These are phyloP conservation scores for Sesia bembeciformis DNA, from an alignment of 2,888 invertebrate genomes.

Conservation along the genomic window DNA sequence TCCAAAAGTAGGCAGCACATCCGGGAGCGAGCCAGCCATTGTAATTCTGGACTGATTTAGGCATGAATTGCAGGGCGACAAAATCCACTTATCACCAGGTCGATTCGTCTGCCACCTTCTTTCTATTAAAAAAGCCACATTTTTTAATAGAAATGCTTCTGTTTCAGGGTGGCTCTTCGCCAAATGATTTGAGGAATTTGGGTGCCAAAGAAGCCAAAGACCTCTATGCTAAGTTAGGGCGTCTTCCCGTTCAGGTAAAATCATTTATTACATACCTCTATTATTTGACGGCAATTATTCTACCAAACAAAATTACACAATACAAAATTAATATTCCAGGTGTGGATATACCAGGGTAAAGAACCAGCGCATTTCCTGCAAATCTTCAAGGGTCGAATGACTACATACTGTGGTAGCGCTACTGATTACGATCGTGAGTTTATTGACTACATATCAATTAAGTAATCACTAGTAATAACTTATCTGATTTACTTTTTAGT, in stretches of 20 bases:
- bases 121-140: no score
- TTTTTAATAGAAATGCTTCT: no score
- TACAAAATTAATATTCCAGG: conserved; percentile 34
- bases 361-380: conserved; percentile 95
- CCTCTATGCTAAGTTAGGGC: conserved; percentile 63
- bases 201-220: conserved; percentile 77
- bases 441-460: background rate
- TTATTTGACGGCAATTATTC: background rate
- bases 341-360: conserved; percentile 89
- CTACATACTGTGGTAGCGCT: conserved; percentile 81
- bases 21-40: no score
- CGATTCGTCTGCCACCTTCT: no score
- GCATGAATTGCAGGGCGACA: no score
- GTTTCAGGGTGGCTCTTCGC: conserved; percentile 82
- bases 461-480: no score
- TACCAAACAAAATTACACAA: background rate
- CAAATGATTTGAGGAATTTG: conserved; percentile 82
- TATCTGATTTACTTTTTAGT: background rate
- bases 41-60: no score
- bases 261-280: background rate
- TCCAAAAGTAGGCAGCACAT: no score
- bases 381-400: conserved; percentile 89
- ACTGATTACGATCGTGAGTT: conserved; percentile 78
- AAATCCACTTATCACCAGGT: no score
- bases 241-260: conserved; percentile 65